Base-by-base conservation (phyloP, 2,797 vertebrate genomes). In the Nyctibius grandis region DNA sequence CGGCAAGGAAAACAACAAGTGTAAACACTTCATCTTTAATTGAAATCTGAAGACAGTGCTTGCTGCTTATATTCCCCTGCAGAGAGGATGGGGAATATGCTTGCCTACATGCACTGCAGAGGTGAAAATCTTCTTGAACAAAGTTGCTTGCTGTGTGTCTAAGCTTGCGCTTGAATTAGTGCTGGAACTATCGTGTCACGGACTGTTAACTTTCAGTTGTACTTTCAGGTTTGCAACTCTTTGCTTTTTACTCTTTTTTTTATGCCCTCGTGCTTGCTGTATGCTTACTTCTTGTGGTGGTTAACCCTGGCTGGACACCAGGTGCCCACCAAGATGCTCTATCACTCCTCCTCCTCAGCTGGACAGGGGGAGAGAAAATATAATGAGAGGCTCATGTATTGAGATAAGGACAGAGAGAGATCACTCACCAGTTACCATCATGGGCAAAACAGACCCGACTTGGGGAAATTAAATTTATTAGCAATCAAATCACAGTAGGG, bases 1-100 rank as follows among this genome's bases (percentile, higher is more conserved):
- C 1, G 29, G 44, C 47, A 91, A 91, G 65, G 31, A 90, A 93
- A 96, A 78, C 11, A 96, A 78, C 11, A 67, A 78, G 38, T 53
- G 45, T 69, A 76, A 92, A 76, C 22, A 61, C 22, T 89, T 93
- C 1, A 61, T 65, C 63, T 89, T 51, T 89, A 76, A 89, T 36
- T 76, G 76, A 85, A 89, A 89, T 54, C 28, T 78, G 84, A 73
- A 60, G 63, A 42, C 1, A 11, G 9, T 50, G 12, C 12, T 85
- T 82, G 38, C 33, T 85, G 59, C 22, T 81, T 56, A 9, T 36
- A 54, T 31, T 34, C 23, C 29, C 70, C 80, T 73, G 36, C 45
- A 47, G 53, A 57, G 57, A 64, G 19, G 33, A 77, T 28, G 44
- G 51, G 51, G 64, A 64, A 34, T 63, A 31, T 5, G 23, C 50